Evolutionary conservation across 2,797 vertebrate genomes (phyloP), one percentile per base, ranked within the genome.

Genomic region (Coreius guichenoti): DNA sequence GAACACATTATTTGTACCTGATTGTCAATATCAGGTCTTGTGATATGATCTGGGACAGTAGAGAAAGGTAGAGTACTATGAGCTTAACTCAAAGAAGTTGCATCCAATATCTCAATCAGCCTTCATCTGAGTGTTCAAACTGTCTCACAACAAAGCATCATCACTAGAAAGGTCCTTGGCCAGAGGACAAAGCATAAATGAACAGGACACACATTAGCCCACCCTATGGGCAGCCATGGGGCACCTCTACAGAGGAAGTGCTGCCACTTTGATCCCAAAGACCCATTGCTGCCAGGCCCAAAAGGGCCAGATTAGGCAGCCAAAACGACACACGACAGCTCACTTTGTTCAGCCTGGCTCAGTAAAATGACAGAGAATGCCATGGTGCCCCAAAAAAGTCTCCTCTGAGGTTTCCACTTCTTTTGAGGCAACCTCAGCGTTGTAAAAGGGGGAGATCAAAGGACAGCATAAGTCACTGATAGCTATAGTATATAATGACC

Each of bases 281-380:
- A 90, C 91, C 83, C 88, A 90, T 92, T 89, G 73, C 73, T 83
- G 91, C 69, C 72, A 76, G 87, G 88, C 93, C 94, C 91, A 87
- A 87, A 91, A 93, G 93, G 92, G 90, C 79, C 39, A 92, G 94
- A 95, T 94, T 94, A 94, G 90, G 88, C 89, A 90, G 88, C 87
- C 87, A 72, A 84, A 92, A 36, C 39, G 31, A 83, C 85, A 88
- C 65, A 87, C 81, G 91, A 84, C 90, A 78, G 89, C 88, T 91
- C 86, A 87, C 85, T 93, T 92, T 94, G 91, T 93, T 69, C 88
- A 88, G 89, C 92, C 81, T 91, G 92, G 89, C 90, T 90, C 84
- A 5, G 47, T 43, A 86, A 79, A 87, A 89, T 86, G 82, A 87
- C 82, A 33, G 76, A 86, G 89, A 89, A 89, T 73, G 79, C 86